Evolutionary conservation across 2,113 vertebrate genomes (phyloP).

Genomic region (Malurus alboscapulatus): DNA sequence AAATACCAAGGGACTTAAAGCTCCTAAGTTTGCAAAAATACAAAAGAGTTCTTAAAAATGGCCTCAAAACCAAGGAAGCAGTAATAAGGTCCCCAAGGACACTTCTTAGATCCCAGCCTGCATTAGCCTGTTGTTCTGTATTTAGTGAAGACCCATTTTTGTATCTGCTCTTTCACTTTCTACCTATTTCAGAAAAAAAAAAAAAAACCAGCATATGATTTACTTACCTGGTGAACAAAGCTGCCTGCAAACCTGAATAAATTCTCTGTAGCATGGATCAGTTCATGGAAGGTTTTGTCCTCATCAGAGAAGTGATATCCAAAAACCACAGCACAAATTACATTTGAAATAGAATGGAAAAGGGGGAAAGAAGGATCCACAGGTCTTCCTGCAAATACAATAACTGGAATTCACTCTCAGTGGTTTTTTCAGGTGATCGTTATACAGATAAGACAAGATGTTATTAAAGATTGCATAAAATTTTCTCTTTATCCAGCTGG

Average conservation of each 20-base stretch:
- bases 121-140: background rate
- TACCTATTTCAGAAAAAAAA: background rate
- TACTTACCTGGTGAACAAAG: conserved; percentile 19
- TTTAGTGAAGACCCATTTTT: background rate
- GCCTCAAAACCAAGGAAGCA: background rate
- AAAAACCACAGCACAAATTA: conserved; percentile 59
- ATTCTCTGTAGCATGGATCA: conserved; percentile 10
- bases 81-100: background rate
- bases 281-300: conserved; percentile 58
- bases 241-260: conserved; percentile 15
- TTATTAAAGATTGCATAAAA: background rate
- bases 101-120: background rate
- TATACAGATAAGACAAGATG: background rate
- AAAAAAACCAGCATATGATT: background rate
- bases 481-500: background rate
- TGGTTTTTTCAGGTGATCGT: background rate
- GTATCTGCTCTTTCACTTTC: background rate
- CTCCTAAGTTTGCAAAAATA: background rate
- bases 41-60: background rate
- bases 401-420: background rate
- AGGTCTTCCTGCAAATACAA: conserved; percentile 49
- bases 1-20: background rate
- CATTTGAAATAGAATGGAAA: conserved; percentile 54
- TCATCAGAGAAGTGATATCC: conserved; percentile 50
- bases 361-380: conserved; percentile 45